A percentile compares a stretch with the other conserved stretches of the same genome.
These are phyloP conservation scores for Notarius quadriscutis DNA, from an alignment of 2,113 vertebrate genomes.

Conservation along the genomic window DNA sequence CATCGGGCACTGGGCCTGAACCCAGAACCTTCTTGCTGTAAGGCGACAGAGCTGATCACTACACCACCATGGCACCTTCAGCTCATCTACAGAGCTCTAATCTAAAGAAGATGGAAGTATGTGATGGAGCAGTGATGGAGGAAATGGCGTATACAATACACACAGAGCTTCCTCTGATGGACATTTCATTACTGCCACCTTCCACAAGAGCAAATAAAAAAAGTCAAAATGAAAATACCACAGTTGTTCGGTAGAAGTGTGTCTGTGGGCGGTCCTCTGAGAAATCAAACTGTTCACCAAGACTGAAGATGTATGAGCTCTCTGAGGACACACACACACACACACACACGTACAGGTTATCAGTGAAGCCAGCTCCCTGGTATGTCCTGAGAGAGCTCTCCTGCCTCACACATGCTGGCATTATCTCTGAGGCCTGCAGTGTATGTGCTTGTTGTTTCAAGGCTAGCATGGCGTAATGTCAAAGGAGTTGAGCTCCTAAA, in stretches of 20 bases:
- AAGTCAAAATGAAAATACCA: neutral
- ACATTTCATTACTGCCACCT: neutral
- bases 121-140: neutral
- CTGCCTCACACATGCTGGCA: slow-evolving; percentile 16
- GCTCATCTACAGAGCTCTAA: neutral
- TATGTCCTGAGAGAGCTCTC: slow-evolving; percentile 24
- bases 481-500: slow-evolving; percentile 32
- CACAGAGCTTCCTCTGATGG: neutral
- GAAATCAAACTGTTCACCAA: slow-evolving; percentile 61
- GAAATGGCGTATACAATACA: neutral
- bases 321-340: slow-evolving; percentile 28
- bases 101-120: neutral
- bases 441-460: slow-evolving; percentile 49
- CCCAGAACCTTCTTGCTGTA: too few relatives aligned
- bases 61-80: neutral
- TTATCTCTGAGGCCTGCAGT: slow-evolving; percentile 34
- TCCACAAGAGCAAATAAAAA: slow-evolving; percentile 5
- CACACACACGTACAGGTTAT: slow-evolving; percentile 20
- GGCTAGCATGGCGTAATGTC: slow-evolving; percentile 27
- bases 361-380: slow-evolving; percentile 48
- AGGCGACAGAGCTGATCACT: too few relatives aligned
- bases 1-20: too few relatives aligned
- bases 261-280: slow-evolving; percentile 63
- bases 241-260: slow-evolving; percentile 62
- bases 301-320: slow-evolving; percentile 15